phyloP scores from a whole-genome alignment of 2,113 vertebrate genomes.

The human (Homo sapiens) region DNA sequence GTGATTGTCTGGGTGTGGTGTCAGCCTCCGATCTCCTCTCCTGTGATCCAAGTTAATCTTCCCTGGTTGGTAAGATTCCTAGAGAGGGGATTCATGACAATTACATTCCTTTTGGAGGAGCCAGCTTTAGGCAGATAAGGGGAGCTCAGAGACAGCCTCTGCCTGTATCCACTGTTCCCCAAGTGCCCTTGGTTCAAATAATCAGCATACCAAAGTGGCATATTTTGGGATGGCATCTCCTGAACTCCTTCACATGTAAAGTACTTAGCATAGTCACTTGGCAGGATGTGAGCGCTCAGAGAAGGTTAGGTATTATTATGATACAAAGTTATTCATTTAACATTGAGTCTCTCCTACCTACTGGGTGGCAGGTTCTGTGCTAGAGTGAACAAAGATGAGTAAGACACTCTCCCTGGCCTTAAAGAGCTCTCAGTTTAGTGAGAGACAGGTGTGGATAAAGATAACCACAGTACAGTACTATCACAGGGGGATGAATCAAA shows the following conservation, averaged over 20 bases:
- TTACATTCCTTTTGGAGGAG: neutral
- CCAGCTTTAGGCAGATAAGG: neutral
- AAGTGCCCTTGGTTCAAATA: neutral
- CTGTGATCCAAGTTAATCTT: neutral
- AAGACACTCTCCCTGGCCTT: neutral
- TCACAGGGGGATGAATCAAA: neutral
- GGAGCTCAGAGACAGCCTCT: neutral
- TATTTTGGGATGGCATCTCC: neutral
- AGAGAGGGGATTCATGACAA: neutral
- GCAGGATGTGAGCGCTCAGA: neutral
- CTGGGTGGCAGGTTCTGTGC: neutral
- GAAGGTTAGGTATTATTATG: neutral
- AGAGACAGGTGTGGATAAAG: neutral
- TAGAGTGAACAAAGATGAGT: neutral
- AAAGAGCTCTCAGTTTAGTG: conserved; percentile 12
- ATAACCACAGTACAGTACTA: neutral
- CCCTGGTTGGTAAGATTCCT: neutral
- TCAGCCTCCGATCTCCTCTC: neutral
- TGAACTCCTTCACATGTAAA: neutral
- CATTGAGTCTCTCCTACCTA: neutral
- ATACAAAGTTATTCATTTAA: neutral
- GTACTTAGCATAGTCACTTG: neutral
- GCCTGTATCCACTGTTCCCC: neutral
- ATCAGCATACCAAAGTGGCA: neutral
- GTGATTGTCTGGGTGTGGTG: neutral